Evolutionary conservation across 2,888 invertebrate species (phyloP).

Genomic region (Macaria notata): DNA sequence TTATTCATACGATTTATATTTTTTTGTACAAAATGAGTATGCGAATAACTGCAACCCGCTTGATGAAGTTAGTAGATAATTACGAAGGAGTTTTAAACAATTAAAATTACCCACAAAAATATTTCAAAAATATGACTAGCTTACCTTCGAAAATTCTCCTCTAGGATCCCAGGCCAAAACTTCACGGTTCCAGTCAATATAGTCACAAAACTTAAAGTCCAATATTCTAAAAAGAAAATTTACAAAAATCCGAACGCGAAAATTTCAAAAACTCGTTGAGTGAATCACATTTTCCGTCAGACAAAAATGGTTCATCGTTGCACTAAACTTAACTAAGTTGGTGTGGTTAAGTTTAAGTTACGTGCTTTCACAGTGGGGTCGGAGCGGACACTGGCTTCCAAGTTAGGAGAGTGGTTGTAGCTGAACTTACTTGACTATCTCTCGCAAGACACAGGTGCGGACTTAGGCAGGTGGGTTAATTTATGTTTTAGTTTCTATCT

Average conservation of each 20-base stretch:
- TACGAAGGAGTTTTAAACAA: no score
- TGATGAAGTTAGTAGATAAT: no score
- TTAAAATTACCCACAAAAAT: neutral
- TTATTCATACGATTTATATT: no score
- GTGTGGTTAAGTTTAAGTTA: slow-evolving; percentile 24
- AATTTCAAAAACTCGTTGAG: slow-evolving; percentile 52
- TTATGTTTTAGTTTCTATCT: no score
- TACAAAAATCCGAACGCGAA: slow-evolving; percentile 10
- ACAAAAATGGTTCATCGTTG: slow-evolving; percentile 74
- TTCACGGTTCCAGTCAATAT: slow-evolving; percentile 30
- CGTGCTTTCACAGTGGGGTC: slow-evolving; percentile 29
- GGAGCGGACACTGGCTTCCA: slow-evolving; percentile 31
- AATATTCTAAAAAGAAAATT: slow-evolving; percentile 8
- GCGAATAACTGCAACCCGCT: no score
- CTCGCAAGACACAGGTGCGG: slow-evolving; percentile 38
- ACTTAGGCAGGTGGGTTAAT: slow-evolving; percentile 24
- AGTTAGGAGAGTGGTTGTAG: slow-evolving; percentile 23
- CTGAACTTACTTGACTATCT: slow-evolving; percentile 47
- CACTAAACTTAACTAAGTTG: slow-evolving; percentile 29
- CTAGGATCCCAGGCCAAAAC: slow-evolving; percentile 44
- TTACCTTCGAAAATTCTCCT: slow-evolving; percentile 48
- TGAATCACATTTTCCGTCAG: slow-evolving; percentile 76
- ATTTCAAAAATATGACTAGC: slow-evolving; percentile 12
- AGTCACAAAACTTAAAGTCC: slow-evolving; percentile 42
- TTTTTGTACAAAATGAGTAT: no score